Conservation (phyloP, 2,888 invertebrate species). For the Neoaliturus tenellus region DNA sequence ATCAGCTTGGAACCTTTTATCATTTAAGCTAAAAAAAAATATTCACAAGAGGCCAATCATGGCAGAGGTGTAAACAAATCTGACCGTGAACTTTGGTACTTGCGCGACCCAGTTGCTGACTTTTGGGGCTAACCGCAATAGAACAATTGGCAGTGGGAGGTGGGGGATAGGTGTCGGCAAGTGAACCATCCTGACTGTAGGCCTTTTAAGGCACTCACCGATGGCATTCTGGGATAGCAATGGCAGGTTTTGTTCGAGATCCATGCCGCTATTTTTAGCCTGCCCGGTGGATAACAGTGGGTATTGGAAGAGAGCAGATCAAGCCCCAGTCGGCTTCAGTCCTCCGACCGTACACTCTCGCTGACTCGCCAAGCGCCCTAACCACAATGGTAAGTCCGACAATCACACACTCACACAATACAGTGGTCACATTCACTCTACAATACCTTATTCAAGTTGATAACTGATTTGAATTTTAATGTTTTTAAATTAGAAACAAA, state of each 20-base stretch:
- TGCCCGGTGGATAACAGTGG: constrained; percentile 48
- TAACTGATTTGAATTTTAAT: too few species aligned
- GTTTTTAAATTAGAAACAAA: too few species aligned
- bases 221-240: constrained; percentile 38
- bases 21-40: neutral
- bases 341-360: constrained; percentile 42
- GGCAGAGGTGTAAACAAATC: neutral
- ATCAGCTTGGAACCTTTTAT: neutral
- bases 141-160: neutral
- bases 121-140: neutral
- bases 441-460: too few species aligned
- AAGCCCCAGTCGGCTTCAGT: constrained; percentile 44
- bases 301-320: constrained; percentile 47
- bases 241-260: constrained; percentile 45
- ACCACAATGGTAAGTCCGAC: constrained; percentile 56
- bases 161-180: constrained; percentile 41
- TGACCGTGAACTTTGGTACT: neutral
- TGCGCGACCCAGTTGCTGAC: neutral
- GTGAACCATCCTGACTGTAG: constrained; percentile 21
- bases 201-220: constrained; percentile 47
- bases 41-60: neutral
- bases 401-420: too few species aligned
- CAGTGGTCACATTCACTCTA: too few species aligned
- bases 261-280: constrained; percentile 34
- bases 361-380: constrained; percentile 34